Percentiles rank a stretch among this genome's conserved stretches.
phyloP scores from a whole-genome alignment of 2,888 invertebrate genomes.

The Listrodromus nycthemerus region DNA sequence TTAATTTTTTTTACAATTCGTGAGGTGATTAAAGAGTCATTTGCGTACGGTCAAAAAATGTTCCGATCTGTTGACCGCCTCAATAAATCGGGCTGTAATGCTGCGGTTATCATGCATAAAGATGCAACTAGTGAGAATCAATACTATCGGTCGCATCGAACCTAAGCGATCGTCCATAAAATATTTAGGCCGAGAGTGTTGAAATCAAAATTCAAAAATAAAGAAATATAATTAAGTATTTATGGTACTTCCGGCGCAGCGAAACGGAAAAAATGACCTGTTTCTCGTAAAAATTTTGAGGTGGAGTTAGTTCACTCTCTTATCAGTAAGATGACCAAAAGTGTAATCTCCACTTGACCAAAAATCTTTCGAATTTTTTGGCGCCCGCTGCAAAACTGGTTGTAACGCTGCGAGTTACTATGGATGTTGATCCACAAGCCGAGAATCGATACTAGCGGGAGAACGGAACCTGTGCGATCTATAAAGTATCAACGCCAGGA shows the following conservation, averaged over 20 bases:
- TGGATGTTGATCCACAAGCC: constrained; percentile 9
- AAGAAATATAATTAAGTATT: constrained; percentile 2
- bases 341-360: neutral
- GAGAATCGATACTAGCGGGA: constrained; percentile 39
- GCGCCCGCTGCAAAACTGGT: neutral
- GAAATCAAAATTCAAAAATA: constrained; percentile 11
- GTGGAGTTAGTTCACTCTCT: neutral
- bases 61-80: neutral
- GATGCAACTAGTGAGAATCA: constrained; percentile 34
- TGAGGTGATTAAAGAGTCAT: neutral
- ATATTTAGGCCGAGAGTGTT: constrained; percentile 5
- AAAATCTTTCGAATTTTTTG: constrained; percentile 16
- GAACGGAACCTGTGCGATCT: constrained; percentile 24
- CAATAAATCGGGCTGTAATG: neutral
- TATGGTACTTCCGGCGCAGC: constrained; percentile 15
- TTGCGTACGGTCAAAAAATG: neutral
- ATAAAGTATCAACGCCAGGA: constrained; percentile 10
- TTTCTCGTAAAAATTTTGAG: too few relatives aligned
- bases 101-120: neutral
- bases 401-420: neutral
- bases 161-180: constrained; percentile 21
- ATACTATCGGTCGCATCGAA: constrained; percentile 33
- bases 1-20: neutral
- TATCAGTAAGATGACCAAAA: neutral
- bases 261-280: too few relatives aligned